Evolutionary conservation across 2,113 vertebrate genomes (phyloP).

Genomic region (Ammodramus savannarum): DNA sequence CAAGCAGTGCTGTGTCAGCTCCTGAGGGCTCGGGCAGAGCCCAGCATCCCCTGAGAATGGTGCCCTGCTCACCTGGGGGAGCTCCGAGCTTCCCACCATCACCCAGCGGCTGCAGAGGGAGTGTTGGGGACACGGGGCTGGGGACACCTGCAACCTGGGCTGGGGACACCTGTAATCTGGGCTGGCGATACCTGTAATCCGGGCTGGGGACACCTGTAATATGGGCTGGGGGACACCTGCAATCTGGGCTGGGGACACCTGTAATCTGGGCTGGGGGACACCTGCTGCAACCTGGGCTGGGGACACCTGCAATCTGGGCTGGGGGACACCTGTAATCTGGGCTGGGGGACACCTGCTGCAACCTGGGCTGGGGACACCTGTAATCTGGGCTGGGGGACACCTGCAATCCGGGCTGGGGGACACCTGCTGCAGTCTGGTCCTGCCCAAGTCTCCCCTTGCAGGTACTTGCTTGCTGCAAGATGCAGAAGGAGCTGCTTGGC

Average conservation of each 20-base stretch:
- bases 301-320: no score
- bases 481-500: not conserved
- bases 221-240: no score
- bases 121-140: rapidly evolving
- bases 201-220: no score
- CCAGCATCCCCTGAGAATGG: not conserved
- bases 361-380: rapidly evolving
- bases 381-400: rapidly evolving
- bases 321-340: no score
- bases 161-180: no score
- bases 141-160: rapidly evolving
- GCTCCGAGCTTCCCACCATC: not conserved
- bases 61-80: constrained; percentile 10
- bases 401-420: not conserved
- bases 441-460: not conserved
- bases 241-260: no score
- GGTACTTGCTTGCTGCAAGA: not conserved
- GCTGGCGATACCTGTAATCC: no score
- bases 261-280: no score
- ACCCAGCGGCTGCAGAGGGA: not conserved
- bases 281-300: no score
- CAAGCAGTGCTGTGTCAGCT: not conserved
- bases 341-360: not conserved
- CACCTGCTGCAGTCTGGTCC: rapidly evolving
- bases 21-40: not conserved